Evolutionary conservation across 2,888 invertebrate genomes (phyloP).

Genomic region (Synergus itoensis): DNA sequence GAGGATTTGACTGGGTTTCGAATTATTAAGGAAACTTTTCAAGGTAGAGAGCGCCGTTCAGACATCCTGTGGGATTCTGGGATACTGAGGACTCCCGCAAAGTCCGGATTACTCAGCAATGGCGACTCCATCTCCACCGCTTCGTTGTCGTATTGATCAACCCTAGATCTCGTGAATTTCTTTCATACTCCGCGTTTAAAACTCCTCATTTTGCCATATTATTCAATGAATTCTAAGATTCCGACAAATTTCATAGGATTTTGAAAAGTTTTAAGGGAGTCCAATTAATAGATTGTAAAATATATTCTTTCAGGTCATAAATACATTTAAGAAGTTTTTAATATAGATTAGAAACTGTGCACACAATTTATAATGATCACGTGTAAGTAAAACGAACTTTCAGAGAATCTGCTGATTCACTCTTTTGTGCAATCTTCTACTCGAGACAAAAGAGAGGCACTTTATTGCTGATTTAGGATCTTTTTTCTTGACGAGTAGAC

Average conservation of each 20-base stretch:
- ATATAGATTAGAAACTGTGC: too few relatives aligned
- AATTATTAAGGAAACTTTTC: neutral
- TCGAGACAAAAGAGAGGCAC: constrained; percentile 50
- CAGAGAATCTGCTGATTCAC: constrained; percentile 49
- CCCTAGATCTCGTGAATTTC: constrained; percentile 52
- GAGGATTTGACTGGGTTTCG: neutral
- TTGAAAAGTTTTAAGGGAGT: too few relatives aligned
- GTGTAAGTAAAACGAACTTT: constrained; percentile 37
- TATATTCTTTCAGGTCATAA: too few relatives aligned
- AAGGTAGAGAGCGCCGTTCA: neutral
- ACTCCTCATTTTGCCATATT: too few relatives aligned
- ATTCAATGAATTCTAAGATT: too few relatives aligned
- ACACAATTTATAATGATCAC: neutral
- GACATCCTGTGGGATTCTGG: neutral
- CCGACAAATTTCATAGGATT: too few relatives aligned
- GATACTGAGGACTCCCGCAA: neutral
- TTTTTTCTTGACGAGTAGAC: constrained; percentile 30
- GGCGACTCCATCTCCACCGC: neutral
- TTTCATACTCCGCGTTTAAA: neutral
- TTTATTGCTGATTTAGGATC: constrained; percentile 45
- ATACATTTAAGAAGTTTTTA: too few relatives aligned
- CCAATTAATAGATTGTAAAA: too few relatives aligned
- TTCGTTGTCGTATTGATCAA: constrained; percentile 50
- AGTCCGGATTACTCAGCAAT: neutral
- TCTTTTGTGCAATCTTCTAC: constrained; percentile 49